A percentile compares a stretch with the other conserved stretches of the same genome.
phyloP scores from a whole-genome alignment of 2,113 vertebrate genomes.

The Phaetusa simplex region DNA sequence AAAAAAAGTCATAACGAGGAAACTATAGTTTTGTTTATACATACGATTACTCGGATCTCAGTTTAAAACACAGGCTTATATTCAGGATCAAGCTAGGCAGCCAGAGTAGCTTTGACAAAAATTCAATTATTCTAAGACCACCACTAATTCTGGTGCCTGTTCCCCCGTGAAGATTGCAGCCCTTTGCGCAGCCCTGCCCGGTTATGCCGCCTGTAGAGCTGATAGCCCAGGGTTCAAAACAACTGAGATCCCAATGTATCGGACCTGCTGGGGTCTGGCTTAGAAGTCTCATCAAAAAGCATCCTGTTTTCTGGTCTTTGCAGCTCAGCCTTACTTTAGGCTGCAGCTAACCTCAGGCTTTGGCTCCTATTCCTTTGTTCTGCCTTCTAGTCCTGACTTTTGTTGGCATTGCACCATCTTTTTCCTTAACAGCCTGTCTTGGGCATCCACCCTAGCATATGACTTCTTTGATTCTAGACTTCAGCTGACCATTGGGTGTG shows the following conservation, averaged over 20 bases:
- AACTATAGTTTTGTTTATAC: not conserved
- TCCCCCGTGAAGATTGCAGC: not conserved
- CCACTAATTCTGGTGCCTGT: not conserved
- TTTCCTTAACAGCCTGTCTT: not conserved
- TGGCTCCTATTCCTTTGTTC: not conserved
- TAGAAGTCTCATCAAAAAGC: not conserved
- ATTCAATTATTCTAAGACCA: not conserved
- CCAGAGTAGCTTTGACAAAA: not conserved
- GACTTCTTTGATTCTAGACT: not conserved
- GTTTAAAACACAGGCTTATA: not conserved
- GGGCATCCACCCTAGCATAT: not conserved
- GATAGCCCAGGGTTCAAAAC: not conserved
- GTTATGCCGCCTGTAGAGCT: not conserved
- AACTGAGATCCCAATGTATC: not conserved
- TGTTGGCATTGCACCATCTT: not conserved
- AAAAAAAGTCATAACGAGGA: not conserved
- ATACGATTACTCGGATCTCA: accelerated
- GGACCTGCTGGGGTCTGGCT: not conserved
- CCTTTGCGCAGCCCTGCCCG: not conserved
- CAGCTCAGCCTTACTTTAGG: not conserved
- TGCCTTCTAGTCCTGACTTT: not conserved
- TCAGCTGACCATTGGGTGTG: not conserved
- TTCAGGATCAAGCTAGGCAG: not conserved
- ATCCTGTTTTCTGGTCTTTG: not conserved
- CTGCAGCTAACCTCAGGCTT: not conserved